phyloP scores from a whole-genome alignment of 2,888 invertebrate genomes.

The Amphipoea lucens region DNA sequence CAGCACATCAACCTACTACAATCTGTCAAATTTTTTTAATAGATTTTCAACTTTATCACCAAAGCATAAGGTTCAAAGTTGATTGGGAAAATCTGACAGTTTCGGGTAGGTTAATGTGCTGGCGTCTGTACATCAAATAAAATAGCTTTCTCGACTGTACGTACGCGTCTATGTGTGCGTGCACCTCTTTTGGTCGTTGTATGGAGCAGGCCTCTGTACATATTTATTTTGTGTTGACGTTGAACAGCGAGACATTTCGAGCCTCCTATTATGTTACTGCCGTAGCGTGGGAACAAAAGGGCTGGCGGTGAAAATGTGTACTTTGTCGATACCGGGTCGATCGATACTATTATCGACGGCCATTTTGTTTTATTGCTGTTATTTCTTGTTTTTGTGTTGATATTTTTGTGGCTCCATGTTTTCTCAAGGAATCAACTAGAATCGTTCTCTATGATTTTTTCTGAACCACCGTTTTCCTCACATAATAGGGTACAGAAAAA shows the following conservation, averaged over 20 bases:
- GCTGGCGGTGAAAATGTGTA: slow-evolving; percentile 31
- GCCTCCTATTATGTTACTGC: slow-evolving; percentile 36
- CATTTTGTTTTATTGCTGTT: not conserved
- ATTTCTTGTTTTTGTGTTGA: not conserved
- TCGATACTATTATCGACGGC: slow-evolving; percentile 1
- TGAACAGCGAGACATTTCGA: slow-evolving; percentile 1
- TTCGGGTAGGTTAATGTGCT: too few relatives aligned
- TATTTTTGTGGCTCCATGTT: not conserved
- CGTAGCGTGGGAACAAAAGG: slow-evolving; percentile 52
- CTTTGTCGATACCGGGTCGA: slow-evolving; percentile 2
- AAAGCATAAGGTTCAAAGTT: too few relatives aligned
- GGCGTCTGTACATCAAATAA: too few relatives aligned
- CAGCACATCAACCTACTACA: too few relatives aligned
- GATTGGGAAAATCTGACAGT: too few relatives aligned
- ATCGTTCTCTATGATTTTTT: not conserved
- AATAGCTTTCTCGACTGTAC: too few relatives aligned
- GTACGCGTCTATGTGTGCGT: too few relatives aligned
- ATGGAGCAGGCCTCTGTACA: not conserved
- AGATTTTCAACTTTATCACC: too few relatives aligned
- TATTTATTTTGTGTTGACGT: not conserved
- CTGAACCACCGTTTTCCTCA: not conserved
- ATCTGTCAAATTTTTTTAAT: too few relatives aligned
- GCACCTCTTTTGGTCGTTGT: too few relatives aligned
- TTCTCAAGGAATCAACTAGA: not conserved
- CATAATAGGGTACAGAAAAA: not conserved